A percentile compares a stretch with the other conserved stretches of the same genome.
Conservation (phyloP, 2,888 invertebrate species). For the Phalangium opilio region DNA sequence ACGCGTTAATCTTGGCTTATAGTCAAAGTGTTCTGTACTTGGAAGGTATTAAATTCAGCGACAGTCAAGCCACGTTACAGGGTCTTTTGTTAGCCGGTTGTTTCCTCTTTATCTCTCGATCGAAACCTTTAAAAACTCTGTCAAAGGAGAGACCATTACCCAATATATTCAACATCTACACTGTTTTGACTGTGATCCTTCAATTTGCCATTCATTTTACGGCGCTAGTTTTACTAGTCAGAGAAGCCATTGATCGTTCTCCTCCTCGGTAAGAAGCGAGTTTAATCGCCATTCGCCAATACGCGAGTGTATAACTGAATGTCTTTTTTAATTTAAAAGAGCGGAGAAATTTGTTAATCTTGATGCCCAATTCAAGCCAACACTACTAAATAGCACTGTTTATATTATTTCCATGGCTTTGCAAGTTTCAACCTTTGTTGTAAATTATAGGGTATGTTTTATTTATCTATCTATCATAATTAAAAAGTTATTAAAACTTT, state of each 20-base stretch:
- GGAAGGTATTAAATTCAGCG: constrained; percentile 94
- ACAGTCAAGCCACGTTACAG: constrained; percentile 87
- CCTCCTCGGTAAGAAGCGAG: constrained; percentile 35
- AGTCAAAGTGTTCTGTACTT: constrained; percentile 95
- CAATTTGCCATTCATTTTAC: constrained; percentile 92
- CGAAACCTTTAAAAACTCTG: constrained; percentile 85
- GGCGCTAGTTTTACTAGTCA: constrained; percentile 75
- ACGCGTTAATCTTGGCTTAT: constrained; percentile 93
- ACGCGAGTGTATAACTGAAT: no score
- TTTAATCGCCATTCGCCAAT: no score
- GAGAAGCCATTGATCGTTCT: constrained; percentile 54
- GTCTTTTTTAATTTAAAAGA: constrained; percentile 13
- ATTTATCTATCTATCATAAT: not conserved
- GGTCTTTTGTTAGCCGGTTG: constrained; percentile 89
- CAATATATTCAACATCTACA: constrained; percentile 97
- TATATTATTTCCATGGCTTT: constrained; percentile 95
- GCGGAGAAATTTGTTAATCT: constrained; percentile 38
- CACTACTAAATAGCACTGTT: constrained; percentile 90
- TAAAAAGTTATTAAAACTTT: not conserved
- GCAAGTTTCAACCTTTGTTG: constrained; percentile 95
- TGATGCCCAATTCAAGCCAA: constrained; percentile 75
- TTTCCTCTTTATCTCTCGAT: constrained; percentile 93
- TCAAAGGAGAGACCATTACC: constrained; percentile 90
- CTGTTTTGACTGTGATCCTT: constrained; percentile 78
- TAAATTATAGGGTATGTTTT: constrained; percentile 79